Evolutionary conservation across 1,140 invertebrate species (phyloP), one percentile per base, ranked within the genome.

Genomic region (Macrobrachium nipponense): DNA sequence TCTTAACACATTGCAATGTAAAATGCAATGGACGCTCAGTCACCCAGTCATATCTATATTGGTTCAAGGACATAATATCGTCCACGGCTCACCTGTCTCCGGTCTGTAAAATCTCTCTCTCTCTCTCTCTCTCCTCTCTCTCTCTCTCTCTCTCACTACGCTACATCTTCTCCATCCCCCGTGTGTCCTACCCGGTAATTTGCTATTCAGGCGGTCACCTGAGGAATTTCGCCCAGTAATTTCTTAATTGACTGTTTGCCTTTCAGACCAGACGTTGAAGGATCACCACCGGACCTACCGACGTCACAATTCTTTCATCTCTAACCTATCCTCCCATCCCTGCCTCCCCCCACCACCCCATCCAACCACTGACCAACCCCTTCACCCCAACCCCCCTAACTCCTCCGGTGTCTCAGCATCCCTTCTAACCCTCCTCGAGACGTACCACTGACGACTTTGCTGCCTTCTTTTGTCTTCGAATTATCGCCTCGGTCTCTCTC

Each of bases 211-310:
- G 44, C 43, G 82, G 72, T 78, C 82, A 76, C 82, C 60, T 44
- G 62, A 78, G 61, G 73, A 84, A 84, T 84, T 70, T 78, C 82
- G 58, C 20, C 60, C 61, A n/a, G 62, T 84, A 84, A 84, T 78
- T 68, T 84, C 82, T 77, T 84, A 78, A 84, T 84, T 64, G 73
- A 84, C 70, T 78, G 73, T 84, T 84, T 77, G 72, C 73, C 73
- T 78, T 77, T 58, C 58, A 77, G 75, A 51, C 5, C 58, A 36
- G 82, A 84, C 82, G 60, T 64, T 84, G 82, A 84, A 75, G 23
- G 82, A 83, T 81, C 15, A 44, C 80, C 27, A 27, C 8, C n/a
- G 43, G 51, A 51, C 51, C 79, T 44, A 15, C 79, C 79, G 62
- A 5, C 79, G 20, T 70, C 79, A 70, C 79, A 58, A 51, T 27